These are phyloP conservation scores for Dolomedes plantarius DNA, from an alignment of 2,888 invertebrate genomes.

Conservation along the genomic window DNA sequence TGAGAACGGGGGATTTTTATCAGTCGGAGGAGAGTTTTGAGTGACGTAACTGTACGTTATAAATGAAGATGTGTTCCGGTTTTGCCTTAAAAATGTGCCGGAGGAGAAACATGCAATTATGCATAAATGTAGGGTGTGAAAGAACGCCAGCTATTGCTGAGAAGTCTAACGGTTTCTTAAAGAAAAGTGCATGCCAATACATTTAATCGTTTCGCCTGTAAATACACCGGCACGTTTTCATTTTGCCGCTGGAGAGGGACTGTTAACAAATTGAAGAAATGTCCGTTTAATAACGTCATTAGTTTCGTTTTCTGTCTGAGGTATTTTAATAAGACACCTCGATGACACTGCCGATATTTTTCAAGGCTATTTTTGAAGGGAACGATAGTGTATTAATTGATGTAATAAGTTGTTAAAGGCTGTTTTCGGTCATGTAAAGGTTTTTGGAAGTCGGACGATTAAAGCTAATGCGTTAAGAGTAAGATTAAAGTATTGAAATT, in stretches of 20 bases:
- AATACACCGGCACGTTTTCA: conserved; percentile 28
- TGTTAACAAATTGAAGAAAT: conserved; percentile 10
- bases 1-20: conserved; percentile 36
- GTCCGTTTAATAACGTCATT: background rate
- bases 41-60: conserved; percentile 55
- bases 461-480: no score
- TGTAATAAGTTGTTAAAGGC: no score
- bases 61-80: conserved; percentile 58
- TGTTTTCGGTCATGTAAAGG: no score
- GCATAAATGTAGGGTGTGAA: conserved; percentile 63
- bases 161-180: conserved; percentile 44
- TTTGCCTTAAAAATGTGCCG: conserved; percentile 40
- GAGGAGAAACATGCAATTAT: conserved; percentile 64
- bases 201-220: conserved; percentile 54
- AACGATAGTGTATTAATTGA: no score
- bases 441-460: no score
- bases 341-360: no score
- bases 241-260: conserved; percentile 13
- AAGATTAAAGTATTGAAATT: no score
- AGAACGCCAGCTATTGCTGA: conserved; percentile 46
- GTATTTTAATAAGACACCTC: background rate
- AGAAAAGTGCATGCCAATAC: conserved; percentile 57
- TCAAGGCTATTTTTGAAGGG: no score
- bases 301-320: background rate
- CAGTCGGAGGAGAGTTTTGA: conserved; percentile 19